Conservation (phyloP, 2,113 vertebrate species). For the Damaliscus lunatus region DNA sequence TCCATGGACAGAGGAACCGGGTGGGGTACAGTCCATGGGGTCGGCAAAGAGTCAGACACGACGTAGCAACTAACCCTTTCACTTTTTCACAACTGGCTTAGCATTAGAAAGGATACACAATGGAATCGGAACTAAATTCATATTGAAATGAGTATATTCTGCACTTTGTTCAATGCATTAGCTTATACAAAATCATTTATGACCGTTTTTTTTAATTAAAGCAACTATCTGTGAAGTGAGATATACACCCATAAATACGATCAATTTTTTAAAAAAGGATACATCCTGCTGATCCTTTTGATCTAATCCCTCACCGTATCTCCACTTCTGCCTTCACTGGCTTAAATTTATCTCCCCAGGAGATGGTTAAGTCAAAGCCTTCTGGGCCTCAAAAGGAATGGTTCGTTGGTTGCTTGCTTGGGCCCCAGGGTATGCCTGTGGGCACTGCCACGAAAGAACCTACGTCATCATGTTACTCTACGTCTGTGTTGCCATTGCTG, state of each 20-base stretch:
- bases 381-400: background rate
- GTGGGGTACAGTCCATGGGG: background rate
- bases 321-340: background rate
- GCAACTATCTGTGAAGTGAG: no score
- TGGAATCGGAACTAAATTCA: background rate
- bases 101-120: background rate
- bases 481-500: accelerated
- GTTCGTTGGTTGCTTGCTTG: no score
- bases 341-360: no score
- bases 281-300: background rate
- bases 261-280: background rate
- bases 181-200: background rate
- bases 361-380: background rate
- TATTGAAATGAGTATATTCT: background rate
- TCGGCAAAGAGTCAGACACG: background rate
- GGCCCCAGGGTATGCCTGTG: background rate
- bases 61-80: background rate
- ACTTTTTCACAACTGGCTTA: background rate
- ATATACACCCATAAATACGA: accelerated
- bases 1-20: background rate
- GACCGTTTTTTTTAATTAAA: background rate
- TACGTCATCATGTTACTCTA: background rate
- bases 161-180: background rate
- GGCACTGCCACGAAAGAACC: accelerated
- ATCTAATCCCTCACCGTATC: accelerated